These are phyloP conservation scores for Lepidocyrtinus sp. DNA, from an alignment of 2,888 invertebrate genomes.

Conservation along the genomic window DNA sequence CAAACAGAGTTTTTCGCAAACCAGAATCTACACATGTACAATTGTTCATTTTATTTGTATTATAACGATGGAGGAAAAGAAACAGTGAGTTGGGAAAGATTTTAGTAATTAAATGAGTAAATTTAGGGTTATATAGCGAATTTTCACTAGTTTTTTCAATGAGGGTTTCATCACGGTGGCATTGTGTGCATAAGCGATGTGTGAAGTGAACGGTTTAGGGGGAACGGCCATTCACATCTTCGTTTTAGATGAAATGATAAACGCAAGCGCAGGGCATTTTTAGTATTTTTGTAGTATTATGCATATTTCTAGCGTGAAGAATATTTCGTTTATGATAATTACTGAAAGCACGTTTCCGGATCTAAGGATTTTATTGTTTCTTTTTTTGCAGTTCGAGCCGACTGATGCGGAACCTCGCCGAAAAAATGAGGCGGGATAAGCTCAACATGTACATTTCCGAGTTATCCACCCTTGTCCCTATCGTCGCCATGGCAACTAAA, in stretches of 20 bases:
- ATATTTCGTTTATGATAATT: neutral
- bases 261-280: neutral
- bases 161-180: neutral
- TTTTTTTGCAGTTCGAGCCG: constrained; percentile 75
- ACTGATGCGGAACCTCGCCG: constrained; percentile 88
- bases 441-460: constrained; percentile 88
- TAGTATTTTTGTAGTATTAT: neutral
- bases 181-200: constrained; percentile 4
- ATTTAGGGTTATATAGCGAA: neutral
- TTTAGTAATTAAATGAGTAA: neutral
- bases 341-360: neutral
- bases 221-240: constrained; percentile 1
- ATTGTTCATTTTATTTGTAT: too few relatives aligned
- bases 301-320: neutral
- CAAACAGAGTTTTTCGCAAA: neutral
- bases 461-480: constrained; percentile 86
- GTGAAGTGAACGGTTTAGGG: neutral
- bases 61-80: neutral
- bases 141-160: neutral
- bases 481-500: constrained; percentile 85
- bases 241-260: neutral
- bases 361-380: constrained; percentile 50
- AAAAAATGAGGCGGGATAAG: constrained; percentile 91
- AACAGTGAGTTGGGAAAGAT: neutral
- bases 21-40: neutral